A percentile compares a stretch with the other conserved stretches of the same genome.
Evolutionary conservation across 2,888 invertebrate species (phyloP).

Genomic region (Tubulanus polymorphus): DNA sequence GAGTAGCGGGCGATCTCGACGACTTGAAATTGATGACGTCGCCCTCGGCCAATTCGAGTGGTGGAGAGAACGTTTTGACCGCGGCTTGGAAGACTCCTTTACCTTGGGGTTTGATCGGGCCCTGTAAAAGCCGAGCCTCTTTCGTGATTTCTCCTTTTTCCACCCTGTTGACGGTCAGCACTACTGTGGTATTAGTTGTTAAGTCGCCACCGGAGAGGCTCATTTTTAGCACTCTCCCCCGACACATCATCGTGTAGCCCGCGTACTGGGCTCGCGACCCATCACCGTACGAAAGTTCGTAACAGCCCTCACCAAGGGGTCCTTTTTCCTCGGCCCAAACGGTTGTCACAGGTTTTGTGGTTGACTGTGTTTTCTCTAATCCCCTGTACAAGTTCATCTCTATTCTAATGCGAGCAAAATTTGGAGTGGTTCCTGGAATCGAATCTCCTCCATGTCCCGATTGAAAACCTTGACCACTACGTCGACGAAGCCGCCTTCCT

Average conservation of each 20-base stretch:
- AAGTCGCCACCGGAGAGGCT: background rate
- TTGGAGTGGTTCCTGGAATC: too few species aligned
- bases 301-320: background rate
- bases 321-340: background rate
- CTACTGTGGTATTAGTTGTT: background rate
- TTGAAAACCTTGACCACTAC: too few species aligned
- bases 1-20: background rate
- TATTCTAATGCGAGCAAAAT: too few species aligned
- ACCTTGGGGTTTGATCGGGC: too few species aligned
- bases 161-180: background rate
- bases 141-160: background rate
- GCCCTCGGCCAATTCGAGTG: background rate
- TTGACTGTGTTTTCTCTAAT: too few species aligned
- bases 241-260: background rate
- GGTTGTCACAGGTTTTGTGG: too few species aligned
- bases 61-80: background rate
- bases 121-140: too few species aligned
- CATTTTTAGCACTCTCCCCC: background rate
- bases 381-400: too few species aligned
- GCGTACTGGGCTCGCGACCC: background rate
- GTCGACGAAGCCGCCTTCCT: too few species aligned
- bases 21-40: conserved; percentile 1
- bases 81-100: background rate
- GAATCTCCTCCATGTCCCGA: too few species aligned
- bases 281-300: background rate